phyloP scores from a whole-genome alignment of 1,140 invertebrate genomes.

The Steinernema feltiae region DNA sequence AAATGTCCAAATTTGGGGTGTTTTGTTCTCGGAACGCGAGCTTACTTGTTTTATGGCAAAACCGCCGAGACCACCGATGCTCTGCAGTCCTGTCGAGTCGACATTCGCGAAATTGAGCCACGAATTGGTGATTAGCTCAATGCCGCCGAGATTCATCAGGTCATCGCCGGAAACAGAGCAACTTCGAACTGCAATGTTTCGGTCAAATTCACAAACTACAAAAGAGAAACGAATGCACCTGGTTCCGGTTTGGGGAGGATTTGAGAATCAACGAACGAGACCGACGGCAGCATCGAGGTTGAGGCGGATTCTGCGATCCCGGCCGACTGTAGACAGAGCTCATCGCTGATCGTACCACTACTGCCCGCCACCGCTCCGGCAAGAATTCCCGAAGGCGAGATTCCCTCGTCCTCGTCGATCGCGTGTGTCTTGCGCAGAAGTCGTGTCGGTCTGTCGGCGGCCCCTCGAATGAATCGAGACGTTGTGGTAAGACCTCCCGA shows the following conservation, averaged over 20 bases:
- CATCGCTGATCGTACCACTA: not conserved
- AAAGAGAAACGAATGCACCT: not conserved
- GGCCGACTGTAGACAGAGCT: not conserved
- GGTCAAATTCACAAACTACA: not conserved
- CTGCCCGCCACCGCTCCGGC: not conserved
- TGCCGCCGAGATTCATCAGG: not conserved
- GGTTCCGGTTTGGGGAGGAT: not conserved
- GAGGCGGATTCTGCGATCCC: not conserved
- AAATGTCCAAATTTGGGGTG: too few species aligned
- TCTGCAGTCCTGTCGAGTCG: not conserved
- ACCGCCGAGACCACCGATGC: not conserved
- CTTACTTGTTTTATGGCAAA: conserved; percentile 3
- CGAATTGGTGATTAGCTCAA: not conserved
- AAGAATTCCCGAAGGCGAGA: not conserved
- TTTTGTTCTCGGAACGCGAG: too few species aligned
- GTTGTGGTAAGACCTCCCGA: conserved; percentile 13
- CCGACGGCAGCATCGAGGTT: not conserved
- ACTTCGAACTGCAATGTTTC: not conserved
- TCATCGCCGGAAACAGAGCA: not conserved
- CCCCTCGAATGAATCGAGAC: not conserved
- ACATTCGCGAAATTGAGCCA: conserved; percentile 6
- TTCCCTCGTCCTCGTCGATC: not conserved
- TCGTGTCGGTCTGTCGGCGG: conserved; percentile 13
- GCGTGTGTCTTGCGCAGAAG: conserved; percentile 5
- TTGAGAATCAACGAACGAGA: not conserved